Evolutionary conservation across 2,888 invertebrate species (phyloP), one percentile per base, ranked within the genome.

Genomic region (Brachyptera risi): DNA sequence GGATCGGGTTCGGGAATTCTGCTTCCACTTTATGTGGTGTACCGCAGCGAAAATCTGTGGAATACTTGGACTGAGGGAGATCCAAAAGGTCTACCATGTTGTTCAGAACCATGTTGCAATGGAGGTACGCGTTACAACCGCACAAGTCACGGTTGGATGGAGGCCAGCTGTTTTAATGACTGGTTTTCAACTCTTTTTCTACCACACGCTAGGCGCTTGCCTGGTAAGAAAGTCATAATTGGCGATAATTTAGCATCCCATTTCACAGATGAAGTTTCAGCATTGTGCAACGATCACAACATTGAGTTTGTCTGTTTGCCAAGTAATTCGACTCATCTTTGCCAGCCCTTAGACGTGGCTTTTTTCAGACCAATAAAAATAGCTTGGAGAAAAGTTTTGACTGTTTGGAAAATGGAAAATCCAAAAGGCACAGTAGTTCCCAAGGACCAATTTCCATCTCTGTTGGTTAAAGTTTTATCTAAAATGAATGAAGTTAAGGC

Each of bases 231-330:
- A 61, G 68, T 71, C 44, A 35, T 72, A 27, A 69, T 73, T 58
- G 71, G 72, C n/a, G 69, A 73, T 64, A 73, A 72, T 64, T 67
- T 69, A 67, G 66, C 58, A 13, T 62, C 61, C 37, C 68, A 70
- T 37, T 47, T 68, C 15, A 68, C 64, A 60, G 50, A 58, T 19
- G 64, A 64, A 44, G 68, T 72, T 56, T 31, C 72, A 7, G 51
- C 65, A 31, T 9, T 57, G 15, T 74, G 74, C 65, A 64, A 69
- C 38, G 65, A 69, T 51, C 68, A 73, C 63, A 67, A 72, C 65
- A 73, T 74, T 59, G 62, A 59, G 23, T 74, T 73, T 65, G 66
- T 73, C 49, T 70, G 66, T 61, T 64, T 73, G 38, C 71, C 72
- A 24, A 67, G 71, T 24, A 66, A 67, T 58, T 56, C 61, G 26